Evolutionary conservation across 2,797 vertebrate genomes (phyloP).

Genomic region (Myripristis murdjan): DNA sequence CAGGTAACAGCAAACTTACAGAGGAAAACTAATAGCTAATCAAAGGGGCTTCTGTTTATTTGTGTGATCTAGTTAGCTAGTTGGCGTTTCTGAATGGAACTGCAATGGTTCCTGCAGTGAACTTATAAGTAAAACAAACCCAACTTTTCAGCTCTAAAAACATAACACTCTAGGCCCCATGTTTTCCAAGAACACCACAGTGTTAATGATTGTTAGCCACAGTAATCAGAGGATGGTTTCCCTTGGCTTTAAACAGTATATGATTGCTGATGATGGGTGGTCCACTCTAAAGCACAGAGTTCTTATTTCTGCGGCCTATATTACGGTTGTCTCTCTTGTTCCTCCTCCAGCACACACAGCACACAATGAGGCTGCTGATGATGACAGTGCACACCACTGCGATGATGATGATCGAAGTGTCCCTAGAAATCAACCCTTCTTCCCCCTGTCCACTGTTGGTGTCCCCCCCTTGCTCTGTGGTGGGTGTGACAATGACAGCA

Average conservation of each 20-base stretch:
- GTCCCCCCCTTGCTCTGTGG: slow-evolving; percentile 42
- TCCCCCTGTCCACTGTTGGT: slow-evolving; percentile 45
- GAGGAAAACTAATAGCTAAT: slow-evolving; percentile 18
- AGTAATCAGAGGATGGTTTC: slow-evolving; percentile 34
- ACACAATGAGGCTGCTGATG: slow-evolving; percentile 71
- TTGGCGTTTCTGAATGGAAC: slow-evolving; percentile 14
- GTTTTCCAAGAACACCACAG: slow-evolving; percentile 5
- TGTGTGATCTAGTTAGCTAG: slow-evolving; percentile 15
- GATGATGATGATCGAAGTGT: slow-evolving; percentile 64
- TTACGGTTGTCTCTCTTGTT: slow-evolving; percentile 76
- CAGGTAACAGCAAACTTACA: slow-evolving; percentile 25
- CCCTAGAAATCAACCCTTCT: slow-evolving; percentile 20
- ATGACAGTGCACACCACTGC: slow-evolving; percentile 72
- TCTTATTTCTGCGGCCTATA: slow-evolving; percentile 66
- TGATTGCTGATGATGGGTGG: slow-evolving; percentile 12
- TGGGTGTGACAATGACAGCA: slow-evolving; percentile 59
- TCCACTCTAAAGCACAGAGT: slow-evolving; percentile 74
- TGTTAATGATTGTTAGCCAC: slow-evolving; percentile 22
- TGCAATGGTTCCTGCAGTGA: slow-evolving; percentile 7
- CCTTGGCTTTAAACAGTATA: slow-evolving; percentile 31
- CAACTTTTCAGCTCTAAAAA: slow-evolving; percentile 18
- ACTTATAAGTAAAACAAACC: background rate
- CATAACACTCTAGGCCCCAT: background rate
- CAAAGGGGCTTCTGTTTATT: slow-evolving; percentile 2
- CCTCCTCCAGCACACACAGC: slow-evolving; percentile 77